These are phyloP conservation scores for Grammomys surdaster DNA, from an alignment of 2,113 vertebrate species.

Conservation along the genomic window DNA sequence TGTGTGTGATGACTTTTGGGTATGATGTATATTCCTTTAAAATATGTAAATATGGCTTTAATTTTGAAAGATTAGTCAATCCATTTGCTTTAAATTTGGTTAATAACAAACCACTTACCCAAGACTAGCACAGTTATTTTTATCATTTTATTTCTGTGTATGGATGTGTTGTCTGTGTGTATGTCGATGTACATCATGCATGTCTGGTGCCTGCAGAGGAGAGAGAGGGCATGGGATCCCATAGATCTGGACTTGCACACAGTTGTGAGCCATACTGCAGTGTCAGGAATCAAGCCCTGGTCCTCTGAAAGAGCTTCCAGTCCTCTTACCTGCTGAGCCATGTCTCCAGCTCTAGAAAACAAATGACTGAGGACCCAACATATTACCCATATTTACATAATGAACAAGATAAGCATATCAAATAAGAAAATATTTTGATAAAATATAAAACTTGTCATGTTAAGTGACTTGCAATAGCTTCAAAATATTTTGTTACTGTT, in stretches of 20 bases:
- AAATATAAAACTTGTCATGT: neutral
- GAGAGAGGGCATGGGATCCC: neutral
- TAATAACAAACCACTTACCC: conserved; percentile 31
- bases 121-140: neutral
- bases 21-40: neutral
- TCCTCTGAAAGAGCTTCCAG: neutral
- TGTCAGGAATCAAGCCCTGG: neutral
- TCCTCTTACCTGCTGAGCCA: neutral
- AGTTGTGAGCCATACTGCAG: neutral
- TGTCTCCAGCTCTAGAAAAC: neutral
- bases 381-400: neutral
- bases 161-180: neutral
- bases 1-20: neutral
- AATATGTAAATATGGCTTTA: neutral
- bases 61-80: conserved; percentile 30
- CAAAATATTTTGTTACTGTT: neutral
- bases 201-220: neutral
- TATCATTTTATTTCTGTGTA: neutral
- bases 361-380: neutral
- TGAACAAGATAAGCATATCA: neutral
- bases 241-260: neutral
- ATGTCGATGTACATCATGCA: neutral
- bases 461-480: neutral
- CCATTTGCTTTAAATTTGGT: neutral
- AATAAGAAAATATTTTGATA: neutral